phyloP scores from a whole-genome alignment of 2,113 vertebrate genomes.

The Carassius carassius region DNA sequence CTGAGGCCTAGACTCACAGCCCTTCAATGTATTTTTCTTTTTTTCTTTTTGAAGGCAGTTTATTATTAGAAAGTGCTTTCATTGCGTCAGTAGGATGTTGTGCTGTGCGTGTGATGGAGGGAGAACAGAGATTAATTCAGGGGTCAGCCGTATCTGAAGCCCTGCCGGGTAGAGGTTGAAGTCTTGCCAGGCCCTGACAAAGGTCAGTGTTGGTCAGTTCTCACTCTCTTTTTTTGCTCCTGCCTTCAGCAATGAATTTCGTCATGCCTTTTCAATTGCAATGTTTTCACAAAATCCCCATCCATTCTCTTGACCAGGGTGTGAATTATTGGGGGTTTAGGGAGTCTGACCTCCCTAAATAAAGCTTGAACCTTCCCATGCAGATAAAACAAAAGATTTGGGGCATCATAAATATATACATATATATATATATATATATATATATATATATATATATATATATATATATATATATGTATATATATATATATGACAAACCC shows the following conservation, averaged over 20 bases:
- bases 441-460: too few relatives aligned
- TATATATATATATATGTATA: too few relatives aligned
- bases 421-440: too few relatives aligned
- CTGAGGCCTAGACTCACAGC: conserved; percentile 49
- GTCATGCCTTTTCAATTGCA: conserved; percentile 57
- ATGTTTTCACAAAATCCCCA: conserved; percentile 56
- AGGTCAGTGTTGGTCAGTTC: conserved; percentile 59
- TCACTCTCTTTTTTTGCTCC: not conserved
- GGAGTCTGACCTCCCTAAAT: not conserved
- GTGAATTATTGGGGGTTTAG: conserved; percentile 8
- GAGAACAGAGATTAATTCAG: conserved; percentile 66
- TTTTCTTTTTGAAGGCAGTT: conserved; percentile 57
- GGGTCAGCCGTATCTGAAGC: conserved; percentile 64
- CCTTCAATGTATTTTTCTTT: conserved; percentile 54
- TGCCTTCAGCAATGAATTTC: conserved; percentile 56
- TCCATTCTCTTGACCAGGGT: conserved; percentile 45
- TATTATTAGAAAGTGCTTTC: conserved; percentile 65
- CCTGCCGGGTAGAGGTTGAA: conserved; percentile 60
- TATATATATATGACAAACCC: not conserved
- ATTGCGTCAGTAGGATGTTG: conserved; percentile 62
- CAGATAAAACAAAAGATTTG: not conserved
- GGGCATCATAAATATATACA: not conserved
- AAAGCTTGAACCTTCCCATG: not conserved
- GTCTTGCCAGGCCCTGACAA: conserved; percentile 62
- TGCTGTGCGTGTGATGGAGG: conserved; percentile 54